Conservation (phyloP, 2,113 vertebrate species). For the Eublepharis macularius region DNA sequence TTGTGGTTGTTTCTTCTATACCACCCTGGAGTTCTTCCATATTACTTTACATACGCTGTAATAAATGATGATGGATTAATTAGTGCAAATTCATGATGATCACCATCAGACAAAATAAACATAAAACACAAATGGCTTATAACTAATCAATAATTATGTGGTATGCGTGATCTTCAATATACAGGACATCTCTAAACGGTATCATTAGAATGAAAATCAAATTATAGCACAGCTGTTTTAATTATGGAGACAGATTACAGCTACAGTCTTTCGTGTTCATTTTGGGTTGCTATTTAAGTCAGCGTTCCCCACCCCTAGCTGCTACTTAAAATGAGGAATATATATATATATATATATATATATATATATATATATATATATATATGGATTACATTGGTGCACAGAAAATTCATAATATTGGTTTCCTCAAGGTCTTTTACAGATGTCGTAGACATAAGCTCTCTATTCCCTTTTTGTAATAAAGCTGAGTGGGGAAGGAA, state of each 20-base stretch:
- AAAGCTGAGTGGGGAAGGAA: conserved; percentile 40
- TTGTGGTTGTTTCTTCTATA: conserved; percentile 7
- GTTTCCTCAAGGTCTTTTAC: conserved; percentile 65
- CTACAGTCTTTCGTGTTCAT: conserved; percentile 47
- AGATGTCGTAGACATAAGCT: conserved; percentile 43
- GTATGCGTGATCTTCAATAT: conserved; percentile 58
- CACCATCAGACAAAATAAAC: conserved; percentile 56
- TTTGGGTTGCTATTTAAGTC: conserved; percentile 59
- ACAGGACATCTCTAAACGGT: conserved; percentile 54
- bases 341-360: too few relatives aligned
- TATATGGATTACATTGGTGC: conserved; percentile 52
- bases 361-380: too few relatives aligned
- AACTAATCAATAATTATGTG: conserved; percentile 72
- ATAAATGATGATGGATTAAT: conserved; percentile 60
- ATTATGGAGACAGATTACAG: conserved; percentile 69
- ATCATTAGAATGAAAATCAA: conserved; percentile 70
- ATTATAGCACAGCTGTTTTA: conserved; percentile 72
- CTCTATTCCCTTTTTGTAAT: conserved; percentile 54
- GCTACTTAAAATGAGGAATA: conserved; percentile 43
- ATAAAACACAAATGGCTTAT: conserved; percentile 67
- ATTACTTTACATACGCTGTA: conserved; percentile 48
- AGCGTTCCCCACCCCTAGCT: conserved; percentile 29
- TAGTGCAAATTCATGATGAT: conserved; percentile 62
- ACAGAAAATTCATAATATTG: conserved; percentile 47
- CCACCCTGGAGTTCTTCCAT: conserved; percentile 1